These are phyloP conservation scores for Cryptomyrus ogoouensis DNA, from an alignment of 2,113 vertebrate genomes.

Conservation along the genomic window DNA sequence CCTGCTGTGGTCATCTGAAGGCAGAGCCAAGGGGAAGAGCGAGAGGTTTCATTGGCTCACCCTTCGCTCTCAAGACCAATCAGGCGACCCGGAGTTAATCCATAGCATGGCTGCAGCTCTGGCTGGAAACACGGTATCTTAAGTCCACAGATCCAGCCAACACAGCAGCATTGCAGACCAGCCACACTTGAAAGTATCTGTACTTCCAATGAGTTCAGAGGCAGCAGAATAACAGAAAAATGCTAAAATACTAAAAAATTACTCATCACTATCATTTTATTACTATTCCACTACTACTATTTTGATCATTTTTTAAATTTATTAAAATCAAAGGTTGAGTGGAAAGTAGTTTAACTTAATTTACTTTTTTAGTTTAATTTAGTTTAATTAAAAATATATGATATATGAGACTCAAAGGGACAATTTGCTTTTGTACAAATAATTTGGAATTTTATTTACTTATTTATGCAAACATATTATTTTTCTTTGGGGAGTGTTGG, in stretches of 20 bases:
- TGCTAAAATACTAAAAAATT: not conserved
- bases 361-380: too few relatives aligned
- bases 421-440: not conserved
- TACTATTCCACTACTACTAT: not conserved
- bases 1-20: not conserved
- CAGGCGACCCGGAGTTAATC: slow-evolving; percentile 31
- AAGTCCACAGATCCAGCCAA: not conserved
- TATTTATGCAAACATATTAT: not conserved
- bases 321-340: not conserved
- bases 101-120: not conserved
- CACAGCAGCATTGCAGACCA: not conserved
- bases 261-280: not conserved
- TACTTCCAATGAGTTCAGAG: not conserved
- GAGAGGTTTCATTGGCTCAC: slow-evolving; percentile 34
- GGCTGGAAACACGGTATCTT: not conserved
- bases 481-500: not conserved
- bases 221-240: slow-evolving; percentile 1
- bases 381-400: not conserved
- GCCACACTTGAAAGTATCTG: not conserved
- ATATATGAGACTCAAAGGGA: not conserved
- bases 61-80: slow-evolving; percentile 35
- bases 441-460: not conserved
- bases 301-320: not conserved
- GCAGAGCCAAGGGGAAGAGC: not conserved
- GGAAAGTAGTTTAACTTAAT: not conserved